A percentile compares a stretch with the other conserved stretches of the same genome.
Evolutionary conservation across 2,888 invertebrate species (phyloP).

Genomic region (Ennomos quercinarius): DNA sequence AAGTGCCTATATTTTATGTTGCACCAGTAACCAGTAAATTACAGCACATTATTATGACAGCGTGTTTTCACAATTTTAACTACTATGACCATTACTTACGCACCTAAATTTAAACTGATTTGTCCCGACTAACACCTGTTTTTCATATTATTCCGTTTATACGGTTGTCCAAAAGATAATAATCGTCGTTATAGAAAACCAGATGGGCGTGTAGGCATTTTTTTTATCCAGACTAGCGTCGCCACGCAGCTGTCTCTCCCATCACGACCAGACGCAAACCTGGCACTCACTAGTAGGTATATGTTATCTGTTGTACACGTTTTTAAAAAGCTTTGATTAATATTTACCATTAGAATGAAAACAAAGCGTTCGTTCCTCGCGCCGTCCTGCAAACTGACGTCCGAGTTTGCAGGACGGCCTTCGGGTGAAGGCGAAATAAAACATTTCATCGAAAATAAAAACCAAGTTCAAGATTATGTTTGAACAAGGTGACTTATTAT

Average conservation of each 20-base stretch:
- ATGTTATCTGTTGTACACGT: constrained; percentile 33
- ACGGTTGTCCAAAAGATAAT: constrained; percentile 48
- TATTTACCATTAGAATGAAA: constrained; percentile 50
- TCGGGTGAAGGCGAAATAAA: constrained; percentile 49
- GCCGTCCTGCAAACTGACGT: constrained; percentile 40
- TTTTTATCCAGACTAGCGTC: constrained; percentile 52
- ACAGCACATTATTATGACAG: too few relatives aligned
- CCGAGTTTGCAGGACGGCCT: constrained; percentile 48
- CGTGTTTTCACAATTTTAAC: constrained; percentile 5
- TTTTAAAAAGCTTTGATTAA: constrained; percentile 52
- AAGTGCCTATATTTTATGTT: too few relatives aligned
- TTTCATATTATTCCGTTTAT: constrained; percentile 26
- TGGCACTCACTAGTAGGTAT: constrained; percentile 36
- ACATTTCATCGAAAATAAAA: constrained; percentile 45
- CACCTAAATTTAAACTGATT: constrained; percentile 23
- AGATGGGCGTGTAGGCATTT: constrained; percentile 49
- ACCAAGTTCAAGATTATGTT: constrained; percentile 47
- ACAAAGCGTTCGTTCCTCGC: constrained; percentile 42
- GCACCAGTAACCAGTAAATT: too few relatives aligned
- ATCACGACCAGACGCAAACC: constrained; percentile 46
- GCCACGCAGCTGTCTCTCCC: constrained; percentile 58
- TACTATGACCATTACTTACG: neutral
- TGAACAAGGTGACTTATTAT: constrained; percentile 37
- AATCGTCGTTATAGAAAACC: constrained; percentile 55
- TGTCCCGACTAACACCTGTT: constrained; percentile 21